Evolutionary conservation across 2,888 invertebrate genomes (phyloP).

Genomic region (Anaspis maculata): DNA sequence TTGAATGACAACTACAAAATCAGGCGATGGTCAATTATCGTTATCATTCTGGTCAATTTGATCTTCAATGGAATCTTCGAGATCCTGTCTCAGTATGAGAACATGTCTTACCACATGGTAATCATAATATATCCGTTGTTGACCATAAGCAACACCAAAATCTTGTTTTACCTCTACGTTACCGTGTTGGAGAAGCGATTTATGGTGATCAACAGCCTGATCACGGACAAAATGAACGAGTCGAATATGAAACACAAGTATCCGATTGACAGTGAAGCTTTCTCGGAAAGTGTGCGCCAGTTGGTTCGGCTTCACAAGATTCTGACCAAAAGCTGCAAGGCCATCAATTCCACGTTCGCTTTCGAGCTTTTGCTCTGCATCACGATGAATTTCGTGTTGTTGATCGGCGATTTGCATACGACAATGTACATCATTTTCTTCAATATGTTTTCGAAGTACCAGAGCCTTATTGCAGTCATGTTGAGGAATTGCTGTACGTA

Average conservation of each 20-base stretch:
- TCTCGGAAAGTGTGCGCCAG: conserved; percentile 7
- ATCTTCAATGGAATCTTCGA: too few species aligned
- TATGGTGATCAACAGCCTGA: conserved; percentile 5
- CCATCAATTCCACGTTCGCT: conserved; percentile 10
- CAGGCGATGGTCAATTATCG: not conserved
- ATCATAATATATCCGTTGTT: conserved; percentile 4
- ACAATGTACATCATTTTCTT: conserved; percentile 8
- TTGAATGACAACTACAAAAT: conserved; percentile 1
- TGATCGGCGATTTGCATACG: conserved; percentile 10
- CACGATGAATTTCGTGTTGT: conserved; percentile 7
- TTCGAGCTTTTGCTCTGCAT: conserved; percentile 10
- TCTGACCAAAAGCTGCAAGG: conserved; percentile 6
- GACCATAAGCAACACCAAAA: conserved; percentile 1
- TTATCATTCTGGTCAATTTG: not conserved
- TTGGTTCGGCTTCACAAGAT: conserved; percentile 12
- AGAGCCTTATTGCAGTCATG: conserved; percentile 1
- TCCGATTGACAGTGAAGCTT: conserved; percentile 9
- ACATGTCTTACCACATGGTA: too few species aligned
- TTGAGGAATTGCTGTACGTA: conserved; percentile 3
- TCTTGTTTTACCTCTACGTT: not conserved
- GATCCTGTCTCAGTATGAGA: too few species aligned
- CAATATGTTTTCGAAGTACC: conserved; percentile 2
- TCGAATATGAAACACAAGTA: conserved; percentile 10
- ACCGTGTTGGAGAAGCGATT: conserved; percentile 5
- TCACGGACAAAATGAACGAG: conserved; percentile 11